A percentile compares a stretch with the other conserved stretches of the same genome.
phyloP scores from a whole-genome alignment of 2,113 vertebrate species.

The Castor canadensis region DNA sequence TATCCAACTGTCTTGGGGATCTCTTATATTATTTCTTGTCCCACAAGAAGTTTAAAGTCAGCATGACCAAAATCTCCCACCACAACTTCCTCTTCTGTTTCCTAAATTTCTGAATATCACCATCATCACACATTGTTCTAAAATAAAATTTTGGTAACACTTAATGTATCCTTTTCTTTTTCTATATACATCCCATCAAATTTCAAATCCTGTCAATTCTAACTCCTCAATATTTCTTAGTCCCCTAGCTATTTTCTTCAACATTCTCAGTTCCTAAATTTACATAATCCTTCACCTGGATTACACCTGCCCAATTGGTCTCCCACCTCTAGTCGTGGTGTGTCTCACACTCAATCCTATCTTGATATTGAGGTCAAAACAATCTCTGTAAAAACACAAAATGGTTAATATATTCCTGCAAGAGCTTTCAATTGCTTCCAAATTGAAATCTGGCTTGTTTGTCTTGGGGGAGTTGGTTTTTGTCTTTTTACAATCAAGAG shows the following conservation, averaged over 20 bases:
- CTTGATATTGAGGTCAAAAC: neutral
- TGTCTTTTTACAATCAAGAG: neutral
- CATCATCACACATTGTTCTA: neutral
- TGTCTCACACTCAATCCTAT: neutral
- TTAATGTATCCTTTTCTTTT: neutral
- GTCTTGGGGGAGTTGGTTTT: neutral
- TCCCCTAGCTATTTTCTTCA: neutral
- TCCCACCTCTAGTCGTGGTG: neutral
- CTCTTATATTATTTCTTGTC: neutral
- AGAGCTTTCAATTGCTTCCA: neutral
- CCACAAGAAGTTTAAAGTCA: neutral
- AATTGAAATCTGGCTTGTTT: neutral
- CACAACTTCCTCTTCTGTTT: neutral
- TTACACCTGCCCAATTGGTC: neutral
- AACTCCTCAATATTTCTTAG: neutral
- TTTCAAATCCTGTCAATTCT: neutral
- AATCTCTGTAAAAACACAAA: neutral
- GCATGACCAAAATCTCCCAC: neutral
- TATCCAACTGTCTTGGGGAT: neutral
- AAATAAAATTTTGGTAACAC: neutral
- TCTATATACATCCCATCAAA: neutral
- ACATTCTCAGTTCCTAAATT: neutral
- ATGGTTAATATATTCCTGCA: neutral
- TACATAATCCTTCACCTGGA: neutral
- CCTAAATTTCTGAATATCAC: neutral